Conservation (phyloP, 2,797 vertebrate genomes). For the Microctenopoma steveboyesi region DNA sequence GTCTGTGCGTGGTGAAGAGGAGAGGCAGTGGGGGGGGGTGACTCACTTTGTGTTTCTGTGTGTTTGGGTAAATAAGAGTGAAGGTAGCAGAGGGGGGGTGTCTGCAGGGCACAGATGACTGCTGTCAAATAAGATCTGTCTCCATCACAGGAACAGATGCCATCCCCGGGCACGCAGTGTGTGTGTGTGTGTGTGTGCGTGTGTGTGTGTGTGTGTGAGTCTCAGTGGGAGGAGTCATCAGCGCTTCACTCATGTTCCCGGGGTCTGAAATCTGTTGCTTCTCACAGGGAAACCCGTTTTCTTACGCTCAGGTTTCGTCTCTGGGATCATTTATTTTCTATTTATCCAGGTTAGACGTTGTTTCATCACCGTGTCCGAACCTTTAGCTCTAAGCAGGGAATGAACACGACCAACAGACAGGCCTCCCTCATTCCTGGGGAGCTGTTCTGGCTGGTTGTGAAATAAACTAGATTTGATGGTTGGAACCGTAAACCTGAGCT, state of each 20-base stretch:
- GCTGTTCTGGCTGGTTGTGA: no score
- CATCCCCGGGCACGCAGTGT: not conserved
- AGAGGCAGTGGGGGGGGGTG: not conserved
- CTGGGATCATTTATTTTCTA: not conserved
- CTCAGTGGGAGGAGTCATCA: constrained; percentile 7
- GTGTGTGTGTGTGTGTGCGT: constrained; percentile 13
- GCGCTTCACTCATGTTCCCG: constrained; percentile 27
- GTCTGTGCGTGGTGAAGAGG: constrained; percentile 11
- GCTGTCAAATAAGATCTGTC: constrained; percentile 53
- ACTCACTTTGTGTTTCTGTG: not conserved
- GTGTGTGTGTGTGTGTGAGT: constrained; percentile 9
- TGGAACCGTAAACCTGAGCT: no score
- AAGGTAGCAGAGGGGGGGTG: constrained; percentile 39
- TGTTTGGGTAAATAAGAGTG: constrained; percentile 32
- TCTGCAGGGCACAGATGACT: constrained; percentile 53
- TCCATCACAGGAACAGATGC: constrained; percentile 42
- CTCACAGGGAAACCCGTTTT: not conserved
- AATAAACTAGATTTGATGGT: no score
- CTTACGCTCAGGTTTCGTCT: not conserved
- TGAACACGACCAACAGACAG: no score
- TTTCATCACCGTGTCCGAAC: no score
- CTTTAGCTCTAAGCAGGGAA: no score
- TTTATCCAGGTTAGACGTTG: not conserved
- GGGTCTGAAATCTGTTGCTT: constrained; percentile 46
- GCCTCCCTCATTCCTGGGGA: no score